Conservation (phyloP, 2,113 vertebrate genomes). For the Tympanuchus pallidicinctus region DNA sequence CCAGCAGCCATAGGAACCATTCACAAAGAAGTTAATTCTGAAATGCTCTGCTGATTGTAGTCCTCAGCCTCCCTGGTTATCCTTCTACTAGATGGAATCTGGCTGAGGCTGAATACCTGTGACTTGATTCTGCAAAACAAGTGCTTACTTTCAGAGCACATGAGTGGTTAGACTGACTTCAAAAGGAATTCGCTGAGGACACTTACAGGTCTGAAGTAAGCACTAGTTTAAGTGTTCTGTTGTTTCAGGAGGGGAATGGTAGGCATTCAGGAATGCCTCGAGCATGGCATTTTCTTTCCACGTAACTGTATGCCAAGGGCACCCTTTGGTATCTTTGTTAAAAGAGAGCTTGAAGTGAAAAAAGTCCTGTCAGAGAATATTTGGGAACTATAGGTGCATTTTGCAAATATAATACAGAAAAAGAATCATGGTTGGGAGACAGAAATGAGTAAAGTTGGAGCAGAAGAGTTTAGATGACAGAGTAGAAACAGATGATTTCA, state of each 20-base stretch:
- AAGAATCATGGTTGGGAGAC: neutral
- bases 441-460: neutral
- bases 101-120: neutral
- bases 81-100: neutral
- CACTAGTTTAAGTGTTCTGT: slow-evolving; percentile 13
- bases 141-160: slow-evolving; percentile 38
- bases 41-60: neutral
- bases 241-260: neutral
- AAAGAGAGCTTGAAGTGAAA: neutral
- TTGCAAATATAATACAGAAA: neutral
- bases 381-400: neutral
- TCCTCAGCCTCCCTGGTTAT: slow-evolving; percentile 19
- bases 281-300: neutral
- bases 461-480: neutral
- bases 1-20: neutral
- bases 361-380: neutral
- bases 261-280: slow-evolving; percentile 6
- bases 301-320: neutral
- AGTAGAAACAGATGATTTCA: neutral
- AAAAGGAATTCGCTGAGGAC: slow-evolving; percentile 17
- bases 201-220: neutral
- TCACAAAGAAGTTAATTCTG: neutral
- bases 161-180: slow-evolving; percentile 7
- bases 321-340: neutral
- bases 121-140: slow-evolving; percentile 11